Base-by-base conservation (phyloP, 1,140 invertebrate species). In the Gonatopus flavifemur region DNA sequence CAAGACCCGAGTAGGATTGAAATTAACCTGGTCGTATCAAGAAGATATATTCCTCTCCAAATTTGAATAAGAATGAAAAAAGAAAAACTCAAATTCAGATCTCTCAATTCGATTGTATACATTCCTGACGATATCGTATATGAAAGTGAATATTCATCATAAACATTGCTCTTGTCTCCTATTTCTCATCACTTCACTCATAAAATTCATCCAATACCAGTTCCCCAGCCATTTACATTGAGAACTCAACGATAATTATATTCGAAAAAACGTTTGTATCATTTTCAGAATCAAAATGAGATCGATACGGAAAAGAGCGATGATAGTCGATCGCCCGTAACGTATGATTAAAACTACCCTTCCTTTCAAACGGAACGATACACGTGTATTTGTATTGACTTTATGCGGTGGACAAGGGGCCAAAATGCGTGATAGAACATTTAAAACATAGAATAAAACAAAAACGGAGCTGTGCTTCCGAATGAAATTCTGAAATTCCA, bases 371-470 rank as follows among this genome's bases (percentile, higher is more conserved):
- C 33, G 52, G 53, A 41, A 41, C 45, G 53, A 36, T 32, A 35
- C 24, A 43, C 33, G 16, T 42, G 42, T 52, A 42, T 41, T 57
- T 22, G 24, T 43, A 40, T 51, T 58, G 56, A 52, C 54, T 67
- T 60, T 54, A 39, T 60, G 49, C 56, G 64, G 57, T 57, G 53
- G 57, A 67, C 33, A 59, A 66, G 66, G 67, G 64, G 67, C 64
- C 67, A 67, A 67, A 60, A 67, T 36, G 58, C 57, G 66, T 52
- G 63, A 63, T 65, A 68, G 56, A 54, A 57, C 43, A 55, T 56
- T 57, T 40, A 54, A 35, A 49, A 64, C 44, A 57, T 54, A 33
- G 31, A 21, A 64, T 57, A 48, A 24, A 59, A 47, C 50, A 38
- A 47, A 49, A 37, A 51, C 16, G 39, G 13, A 28, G 32, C n/a